A percentile compares a stretch with the other conserved stretches of the same genome.
Evolutionary conservation across 2,888 invertebrate genomes (phyloP).

Genomic region (Chironomus tentans): DNA sequence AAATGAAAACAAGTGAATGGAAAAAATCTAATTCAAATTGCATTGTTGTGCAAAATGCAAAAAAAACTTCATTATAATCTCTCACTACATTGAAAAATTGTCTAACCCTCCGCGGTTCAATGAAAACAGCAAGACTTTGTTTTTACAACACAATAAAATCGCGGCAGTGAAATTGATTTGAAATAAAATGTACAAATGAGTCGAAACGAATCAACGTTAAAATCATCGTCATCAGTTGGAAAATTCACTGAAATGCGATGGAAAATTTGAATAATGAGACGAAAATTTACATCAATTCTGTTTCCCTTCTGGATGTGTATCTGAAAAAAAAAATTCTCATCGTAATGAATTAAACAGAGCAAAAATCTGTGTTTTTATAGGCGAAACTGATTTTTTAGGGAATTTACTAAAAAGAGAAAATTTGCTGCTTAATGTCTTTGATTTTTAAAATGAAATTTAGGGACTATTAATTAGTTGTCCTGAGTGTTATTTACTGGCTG

Average conservation of each 20-base stretch:
- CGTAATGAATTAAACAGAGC: too few species aligned
- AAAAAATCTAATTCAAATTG: neutral
- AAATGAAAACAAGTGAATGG: neutral
- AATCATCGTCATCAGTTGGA: neutral
- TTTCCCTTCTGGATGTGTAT: neutral
- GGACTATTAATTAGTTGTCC: too few species aligned
- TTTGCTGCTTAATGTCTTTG: too few species aligned
- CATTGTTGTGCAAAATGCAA: neutral
- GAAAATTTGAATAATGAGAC: constrained; percentile 24
- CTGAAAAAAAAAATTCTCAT: too few species aligned
- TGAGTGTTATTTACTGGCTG: too few species aligned
- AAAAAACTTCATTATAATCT: neutral
- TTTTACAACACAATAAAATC: neutral
- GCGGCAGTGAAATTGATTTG: neutral
- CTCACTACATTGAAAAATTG: neutral
- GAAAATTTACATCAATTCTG: constrained; percentile 18
- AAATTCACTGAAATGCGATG: constrained; percentile 13
- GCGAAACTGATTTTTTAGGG: too few species aligned
- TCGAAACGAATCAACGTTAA: constrained; percentile 16
- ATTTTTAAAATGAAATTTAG: too few species aligned
- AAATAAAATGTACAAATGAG: neutral
- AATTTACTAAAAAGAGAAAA: too few species aligned
- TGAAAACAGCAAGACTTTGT: neutral
- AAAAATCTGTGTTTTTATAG: too few species aligned
- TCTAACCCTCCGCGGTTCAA: neutral